Evolutionary conservation across 2,888 invertebrate species (phyloP).

Genomic region (Eupsilia transversa): DNA sequence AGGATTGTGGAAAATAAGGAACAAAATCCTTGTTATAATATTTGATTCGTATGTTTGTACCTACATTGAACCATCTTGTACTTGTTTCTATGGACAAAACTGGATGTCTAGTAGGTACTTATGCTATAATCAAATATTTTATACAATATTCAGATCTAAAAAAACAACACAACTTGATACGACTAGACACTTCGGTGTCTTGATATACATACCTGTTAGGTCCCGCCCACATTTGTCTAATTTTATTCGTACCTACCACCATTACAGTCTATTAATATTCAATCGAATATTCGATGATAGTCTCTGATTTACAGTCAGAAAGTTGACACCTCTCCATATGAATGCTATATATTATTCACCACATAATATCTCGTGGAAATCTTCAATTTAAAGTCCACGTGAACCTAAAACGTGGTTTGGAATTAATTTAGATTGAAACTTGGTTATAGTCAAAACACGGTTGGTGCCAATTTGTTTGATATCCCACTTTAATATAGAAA

Average conservation of each 20-base stretch:
- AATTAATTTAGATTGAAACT: slow-evolving; percentile 55
- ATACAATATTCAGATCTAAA: neutral
- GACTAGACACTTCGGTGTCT: slow-evolving; percentile 1
- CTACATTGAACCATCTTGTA: neutral
- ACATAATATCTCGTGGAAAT: slow-evolving; percentile 52
- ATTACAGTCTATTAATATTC: slow-evolving; percentile 46
- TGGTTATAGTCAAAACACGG: slow-evolving; percentile 51
- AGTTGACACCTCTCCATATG: slow-evolving; percentile 53
- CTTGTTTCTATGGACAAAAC: neutral
- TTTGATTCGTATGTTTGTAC: neutral
- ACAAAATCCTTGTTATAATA: neutral
- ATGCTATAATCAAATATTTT: neutral
- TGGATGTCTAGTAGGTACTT: neutral
- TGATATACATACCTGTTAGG: slow-evolving; percentile 1
- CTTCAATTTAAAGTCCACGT: slow-evolving; percentile 60
- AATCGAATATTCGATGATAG: slow-evolving; percentile 46
- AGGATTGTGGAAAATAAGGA: neutral
- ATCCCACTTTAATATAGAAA: slow-evolving; percentile 43
- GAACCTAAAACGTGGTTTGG: slow-evolving; percentile 67
- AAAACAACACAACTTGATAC: neutral
- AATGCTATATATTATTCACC: slow-evolving; percentile 61
- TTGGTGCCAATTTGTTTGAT: slow-evolving; percentile 56
- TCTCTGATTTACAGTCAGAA: slow-evolving; percentile 37
- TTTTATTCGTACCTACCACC: neutral
- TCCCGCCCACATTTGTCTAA: slow-evolving; percentile 31